These are phyloP conservation scores for Philopedon plagiatum DNA, from an alignment of 2,888 invertebrate species.

Conservation along the genomic window DNA sequence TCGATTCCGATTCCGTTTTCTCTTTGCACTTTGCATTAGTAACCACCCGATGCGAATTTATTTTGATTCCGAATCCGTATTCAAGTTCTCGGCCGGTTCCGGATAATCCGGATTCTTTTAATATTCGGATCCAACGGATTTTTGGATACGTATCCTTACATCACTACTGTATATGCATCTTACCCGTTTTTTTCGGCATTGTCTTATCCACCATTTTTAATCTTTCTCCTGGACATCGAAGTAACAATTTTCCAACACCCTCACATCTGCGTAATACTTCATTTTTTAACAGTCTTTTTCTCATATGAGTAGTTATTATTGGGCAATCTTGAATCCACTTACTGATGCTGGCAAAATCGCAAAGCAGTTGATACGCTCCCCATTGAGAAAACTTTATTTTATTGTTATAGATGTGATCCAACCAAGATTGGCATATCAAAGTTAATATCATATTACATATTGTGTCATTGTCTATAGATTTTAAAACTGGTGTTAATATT, in stretches of 20 bases:
- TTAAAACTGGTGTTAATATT: conserved; percentile 83
- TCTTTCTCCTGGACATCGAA: conserved; percentile 87
- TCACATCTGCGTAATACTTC: conserved; percentile 84
- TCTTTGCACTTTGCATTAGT: too few relatives aligned
- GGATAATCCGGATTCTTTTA: too few relatives aligned
- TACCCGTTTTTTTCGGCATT: conserved; percentile 17
- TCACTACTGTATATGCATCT: too few relatives aligned
- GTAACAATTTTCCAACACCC: conserved; percentile 85
- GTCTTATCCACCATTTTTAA: conserved; percentile 77
- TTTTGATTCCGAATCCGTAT: too few relatives aligned
- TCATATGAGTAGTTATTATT: conserved; percentile 71
- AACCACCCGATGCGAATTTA: too few relatives aligned
- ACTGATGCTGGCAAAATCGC: conserved; percentile 86
- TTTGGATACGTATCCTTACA: too few relatives aligned
- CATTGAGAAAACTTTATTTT: conserved; percentile 86
- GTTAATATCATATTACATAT: conserved; percentile 84
- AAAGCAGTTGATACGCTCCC: conserved; percentile 84
- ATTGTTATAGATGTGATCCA: conserved; percentile 87
- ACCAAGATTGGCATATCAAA: conserved; percentile 89
- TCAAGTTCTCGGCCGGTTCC: too few relatives aligned
- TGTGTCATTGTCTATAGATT: conserved; percentile 80
- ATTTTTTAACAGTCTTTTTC: conserved; percentile 74
- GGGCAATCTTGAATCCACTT: conserved; percentile 81
- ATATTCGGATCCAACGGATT: too few relatives aligned
- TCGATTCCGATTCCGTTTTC: too few relatives aligned